Evolutionary conservation across 2,888 invertebrate genomes (phyloP).

Genomic region (Rosalia funebris): DNA sequence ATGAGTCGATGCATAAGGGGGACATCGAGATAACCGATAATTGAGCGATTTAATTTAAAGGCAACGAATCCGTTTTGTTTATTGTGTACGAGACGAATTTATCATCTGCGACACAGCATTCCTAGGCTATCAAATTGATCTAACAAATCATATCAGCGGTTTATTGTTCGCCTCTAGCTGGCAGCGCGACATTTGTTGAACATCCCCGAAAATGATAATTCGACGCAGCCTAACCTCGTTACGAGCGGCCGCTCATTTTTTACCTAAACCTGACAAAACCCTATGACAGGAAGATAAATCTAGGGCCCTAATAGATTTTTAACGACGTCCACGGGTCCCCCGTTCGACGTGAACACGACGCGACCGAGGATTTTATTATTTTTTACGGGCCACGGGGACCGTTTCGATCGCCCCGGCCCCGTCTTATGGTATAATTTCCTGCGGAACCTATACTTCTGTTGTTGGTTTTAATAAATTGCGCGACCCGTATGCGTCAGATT

Average conservation of each 20-base stretch:
- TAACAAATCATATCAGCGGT: background rate
- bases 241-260: slow-evolving; percentile 46
- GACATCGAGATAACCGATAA: too few species aligned
- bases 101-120: too few species aligned
- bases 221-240: slow-evolving; percentile 34
- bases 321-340: slow-evolving; percentile 47
- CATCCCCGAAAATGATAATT: slow-evolving; percentile 38
- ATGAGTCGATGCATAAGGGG: too few species aligned
- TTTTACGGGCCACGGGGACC: slow-evolving; percentile 22
- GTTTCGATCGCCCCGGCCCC: slow-evolving; percentile 20
- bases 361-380: slow-evolving; percentile 38
- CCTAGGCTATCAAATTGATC: background rate
- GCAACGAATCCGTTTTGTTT: too few species aligned
- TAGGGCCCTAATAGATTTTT: slow-evolving; percentile 54
- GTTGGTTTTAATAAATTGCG: slow-evolving; percentile 45
- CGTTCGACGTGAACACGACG: slow-evolving; percentile 24
- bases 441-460: slow-evolving; percentile 36
- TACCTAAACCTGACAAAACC: slow-evolving; percentile 51
- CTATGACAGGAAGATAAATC: slow-evolving; percentile 51
- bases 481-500: slow-evolving; percentile 13
- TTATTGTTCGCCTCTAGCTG: background rate
- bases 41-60: too few species aligned
- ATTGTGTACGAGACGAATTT: too few species aligned
- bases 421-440: slow-evolving; percentile 24
- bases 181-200: slow-evolving; percentile 25